Base-by-base conservation (phyloP, 2,113 vertebrate species). In the Percina caprodes region DNA sequence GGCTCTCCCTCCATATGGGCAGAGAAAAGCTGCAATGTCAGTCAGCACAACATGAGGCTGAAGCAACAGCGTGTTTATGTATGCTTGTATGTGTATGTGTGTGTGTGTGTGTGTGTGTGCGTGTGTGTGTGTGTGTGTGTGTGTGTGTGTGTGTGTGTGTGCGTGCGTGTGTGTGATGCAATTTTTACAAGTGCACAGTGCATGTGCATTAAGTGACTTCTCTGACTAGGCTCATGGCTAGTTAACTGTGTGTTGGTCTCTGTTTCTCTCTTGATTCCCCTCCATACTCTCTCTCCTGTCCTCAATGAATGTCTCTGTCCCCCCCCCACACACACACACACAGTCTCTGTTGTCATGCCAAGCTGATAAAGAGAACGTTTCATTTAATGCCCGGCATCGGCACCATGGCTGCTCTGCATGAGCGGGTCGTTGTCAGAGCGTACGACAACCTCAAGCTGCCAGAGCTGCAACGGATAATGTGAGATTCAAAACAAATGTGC, bases 301-400 rank as follows among this genome's bases (percentile, higher is more conserved):
- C 71, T 68, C 68, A 0, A 71, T 77, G 26, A 26, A 15, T 60
- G 56, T 71, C 48, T 49, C 66, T 56, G 35, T 69, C n/a, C n/a
- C n/a, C n/a, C n/a, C n/a, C n/a, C n/a, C n/a, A n/a, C n/a, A n/a
- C n/a, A 3, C 11, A 5, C 2, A 1, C 51, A 9, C 61, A 10
- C 35, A 11, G 26, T 62, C 56, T 78, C 51, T 74, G 60, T 69
- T 71, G 71, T 77, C 65, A 45, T 63, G 80, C 77, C 74, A 68
- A 77, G 82, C 65, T 69, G 80, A 86, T 82, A 72, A 86, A 87
- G 82, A 86, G 74, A 86, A 60, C 35, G 66, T 88, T 89, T 91
- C 83, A 85, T 89, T 84, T 80, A 82, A 60, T 76, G 80, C 74
- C 58, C 59, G 9, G 55, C 77, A 26, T 69, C 79, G 23, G 76